A percentile compares a stretch with the other conserved stretches of the same genome.
These are phyloP conservation scores for Euzetes globulus DNA, from an alignment of 2,888 invertebrate species.

Conservation along the genomic window DNA sequence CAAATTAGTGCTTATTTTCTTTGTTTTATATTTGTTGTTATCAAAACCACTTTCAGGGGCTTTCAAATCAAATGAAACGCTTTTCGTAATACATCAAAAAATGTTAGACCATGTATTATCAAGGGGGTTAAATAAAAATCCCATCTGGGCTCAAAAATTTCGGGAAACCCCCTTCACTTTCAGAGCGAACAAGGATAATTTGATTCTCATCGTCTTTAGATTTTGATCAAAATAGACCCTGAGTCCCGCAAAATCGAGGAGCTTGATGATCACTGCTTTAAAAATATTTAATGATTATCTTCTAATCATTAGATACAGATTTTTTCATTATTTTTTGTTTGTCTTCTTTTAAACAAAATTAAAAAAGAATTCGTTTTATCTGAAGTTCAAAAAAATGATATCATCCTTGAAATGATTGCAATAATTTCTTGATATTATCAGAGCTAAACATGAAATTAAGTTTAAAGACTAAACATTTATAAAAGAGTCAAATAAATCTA, in stretches of 20 bases:
- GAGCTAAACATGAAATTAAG: conserved; percentile 13
- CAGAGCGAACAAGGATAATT: too few species aligned
- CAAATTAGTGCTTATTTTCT: not conserved
- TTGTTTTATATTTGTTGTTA: not conserved
- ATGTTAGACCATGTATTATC: too few species aligned
- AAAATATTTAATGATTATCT: too few species aligned
- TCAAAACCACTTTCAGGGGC: not conserved
- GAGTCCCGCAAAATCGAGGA: too few species aligned
- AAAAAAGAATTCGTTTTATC: not conserved
- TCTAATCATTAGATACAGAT: too few species aligned
- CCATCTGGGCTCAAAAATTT: too few species aligned
- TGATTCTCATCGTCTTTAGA: too few species aligned
- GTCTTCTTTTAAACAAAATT: not conserved
- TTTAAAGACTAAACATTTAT: not conserved
- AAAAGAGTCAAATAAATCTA: not conserved
- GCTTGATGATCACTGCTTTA: too few species aligned
- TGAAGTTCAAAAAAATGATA: not conserved
- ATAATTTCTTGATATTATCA: not conserved
- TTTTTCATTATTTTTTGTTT: not conserved
- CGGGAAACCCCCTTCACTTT: too few species aligned
- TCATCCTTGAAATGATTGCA: conserved; percentile 22
- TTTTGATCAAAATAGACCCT: too few species aligned
- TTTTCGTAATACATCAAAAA: not conserved
- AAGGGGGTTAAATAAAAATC: too few species aligned
- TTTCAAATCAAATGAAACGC: not conserved